A percentile compares a stretch with the other conserved stretches of the same genome.
phyloP scores from a whole-genome alignment of 1,140 invertebrate genomes.

The Papilio helenus region DNA sequence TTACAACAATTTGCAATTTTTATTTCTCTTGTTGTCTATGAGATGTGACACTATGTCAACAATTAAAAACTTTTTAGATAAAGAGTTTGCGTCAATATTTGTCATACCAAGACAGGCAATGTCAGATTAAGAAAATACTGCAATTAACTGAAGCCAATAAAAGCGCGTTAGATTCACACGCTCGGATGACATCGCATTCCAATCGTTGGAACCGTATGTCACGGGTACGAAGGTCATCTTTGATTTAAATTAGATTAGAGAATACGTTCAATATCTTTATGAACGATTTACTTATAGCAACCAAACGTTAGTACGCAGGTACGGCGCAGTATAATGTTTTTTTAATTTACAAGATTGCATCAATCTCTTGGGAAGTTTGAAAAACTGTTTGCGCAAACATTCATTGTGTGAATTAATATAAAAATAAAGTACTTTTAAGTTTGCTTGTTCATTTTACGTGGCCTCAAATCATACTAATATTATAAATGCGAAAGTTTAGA shows the following conservation, averaged over 20 bases:
- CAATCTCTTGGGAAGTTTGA: slow-evolving; percentile 22
- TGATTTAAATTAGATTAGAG: slow-evolving; percentile 15
- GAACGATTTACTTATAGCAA: slow-evolving; percentile 1
- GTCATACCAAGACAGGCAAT: background rate
- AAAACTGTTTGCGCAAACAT: background rate
- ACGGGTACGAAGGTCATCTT: background rate
- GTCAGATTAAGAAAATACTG: background rate
- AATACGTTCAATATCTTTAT: background rate
- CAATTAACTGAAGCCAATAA: background rate
- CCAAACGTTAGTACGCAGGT: background rate
- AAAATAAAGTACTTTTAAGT: background rate
- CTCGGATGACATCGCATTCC: background rate
- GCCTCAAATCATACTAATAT: no score
- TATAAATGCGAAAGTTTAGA: no score
- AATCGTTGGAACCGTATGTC: background rate
- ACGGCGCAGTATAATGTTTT: background rate
- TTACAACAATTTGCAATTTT: background rate
- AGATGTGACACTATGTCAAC: background rate
- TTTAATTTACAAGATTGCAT: slow-evolving; percentile 25
- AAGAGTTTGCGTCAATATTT: no score
- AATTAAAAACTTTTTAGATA: no score
- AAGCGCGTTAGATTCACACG: background rate
- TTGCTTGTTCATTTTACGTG: background rate
- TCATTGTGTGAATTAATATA: background rate
- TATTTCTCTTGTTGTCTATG: no score